Base-by-base conservation (phyloP, 2,888 invertebrate genomes). In the Escarpia spicata region DNA sequence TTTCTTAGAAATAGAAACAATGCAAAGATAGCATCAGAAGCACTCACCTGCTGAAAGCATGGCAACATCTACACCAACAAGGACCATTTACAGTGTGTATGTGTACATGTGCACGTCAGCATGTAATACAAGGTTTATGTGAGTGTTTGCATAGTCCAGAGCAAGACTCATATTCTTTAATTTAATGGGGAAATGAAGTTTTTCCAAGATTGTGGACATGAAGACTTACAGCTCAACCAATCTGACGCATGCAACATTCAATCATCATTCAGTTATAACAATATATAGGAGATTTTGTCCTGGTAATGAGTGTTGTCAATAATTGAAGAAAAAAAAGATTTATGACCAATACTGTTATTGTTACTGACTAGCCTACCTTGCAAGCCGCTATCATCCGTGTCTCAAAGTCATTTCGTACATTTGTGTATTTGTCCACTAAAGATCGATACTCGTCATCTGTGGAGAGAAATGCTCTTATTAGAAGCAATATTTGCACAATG, bases 381-480 rank as follows among this genome's bases (percentile, higher is more conserved):
- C 96, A 96, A 91, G 96, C 95, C 43, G 94, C 95, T 43, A 98
- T 98, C 99, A 99, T 99, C 97, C 99, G 99, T 95, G 98, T 98
- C 97, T 99, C 99, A 97, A 99, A 99, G 95, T 99, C 99, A 95
- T 98, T 98, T 96, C 99, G 98, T 92, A 99, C 98, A 58, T 97
- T 97, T 95, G 98, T 98, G 96, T 99, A 99, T 97, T 99, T 99
- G 93, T 99, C 99, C 94, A 99, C 98, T 95, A 98, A 97, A 94
- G 97, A 97, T 96, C 98, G 98, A 96, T 99, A 99, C 95, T 99
- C 99, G 96, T 99, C 99, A 94, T 98, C 98, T 92, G 98, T 97
- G 94, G 94, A 43, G 15, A 92, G 43, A 75, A 90, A 92, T 12
- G 19, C 10, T n/a, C 90, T 37, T 45, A 90, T 90, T 92, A 44